Evolutionary conservation across 2,113 vertebrate genomes (phyloP).

Genomic region (Phrynosoma blainvillii): DNA sequence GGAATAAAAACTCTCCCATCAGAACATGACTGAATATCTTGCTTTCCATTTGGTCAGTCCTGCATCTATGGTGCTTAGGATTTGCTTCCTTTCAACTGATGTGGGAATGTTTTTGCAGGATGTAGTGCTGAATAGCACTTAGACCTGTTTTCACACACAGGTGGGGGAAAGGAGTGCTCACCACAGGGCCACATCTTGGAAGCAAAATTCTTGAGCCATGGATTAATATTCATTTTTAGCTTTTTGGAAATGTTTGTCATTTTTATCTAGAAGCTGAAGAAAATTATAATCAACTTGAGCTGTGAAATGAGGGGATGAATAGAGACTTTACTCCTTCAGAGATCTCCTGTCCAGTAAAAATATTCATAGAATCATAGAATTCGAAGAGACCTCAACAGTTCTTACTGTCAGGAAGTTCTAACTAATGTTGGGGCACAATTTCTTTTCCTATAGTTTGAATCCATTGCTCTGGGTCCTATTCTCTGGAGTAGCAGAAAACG

Average conservation of each 20-base stretch:
- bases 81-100: background rate
- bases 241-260: background rate
- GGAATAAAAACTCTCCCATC: background rate
- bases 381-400: no score
- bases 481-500: no score
- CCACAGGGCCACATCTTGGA: no score
- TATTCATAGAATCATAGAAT: no score
- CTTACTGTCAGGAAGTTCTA: no score
- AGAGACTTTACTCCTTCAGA: background rate
- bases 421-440: no score
- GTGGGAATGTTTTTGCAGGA: no score
- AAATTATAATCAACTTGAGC: background rate
- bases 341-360: background rate
- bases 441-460: no score
- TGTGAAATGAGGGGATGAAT: background rate
- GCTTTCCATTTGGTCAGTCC: fast-evolving
- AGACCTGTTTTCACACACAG: no score
- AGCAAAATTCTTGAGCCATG: background rate
- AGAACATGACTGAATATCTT: background rate
- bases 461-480: no score
- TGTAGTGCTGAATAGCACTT: background rate
- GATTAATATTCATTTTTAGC: background rate
- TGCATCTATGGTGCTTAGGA: background rate
- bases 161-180: background rate
- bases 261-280: background rate